Evolutionary conservation across 2,113 vertebrate species (phyloP).

Genomic region (Telmatochromis brichardi): DNA sequence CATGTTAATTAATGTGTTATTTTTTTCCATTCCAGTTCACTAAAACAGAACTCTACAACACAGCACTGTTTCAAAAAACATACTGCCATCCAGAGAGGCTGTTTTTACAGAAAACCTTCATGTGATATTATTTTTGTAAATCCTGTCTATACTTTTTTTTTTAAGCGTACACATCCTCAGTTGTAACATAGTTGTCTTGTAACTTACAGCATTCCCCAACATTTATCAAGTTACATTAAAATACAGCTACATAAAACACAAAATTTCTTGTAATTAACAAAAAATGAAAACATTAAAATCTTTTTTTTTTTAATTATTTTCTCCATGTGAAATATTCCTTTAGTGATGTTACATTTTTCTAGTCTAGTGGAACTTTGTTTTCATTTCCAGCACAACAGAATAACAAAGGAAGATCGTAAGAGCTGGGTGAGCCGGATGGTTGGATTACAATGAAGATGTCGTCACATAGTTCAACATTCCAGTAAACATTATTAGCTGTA

Average conservation of each 20-base stretch:
- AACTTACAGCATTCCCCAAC: neutral
- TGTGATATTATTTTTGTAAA: neutral
- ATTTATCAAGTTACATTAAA: neutral
- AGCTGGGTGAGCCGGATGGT: neutral
- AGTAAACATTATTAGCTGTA: neutral
- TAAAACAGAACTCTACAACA: constrained; percentile 21
- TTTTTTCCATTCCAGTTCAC: neutral
- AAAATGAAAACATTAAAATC: neutral
- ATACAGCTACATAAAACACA: neutral
- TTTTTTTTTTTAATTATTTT: neutral
- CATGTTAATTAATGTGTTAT: neutral
- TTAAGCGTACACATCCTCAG: neutral
- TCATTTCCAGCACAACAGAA: neutral
- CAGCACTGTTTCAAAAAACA: neutral
- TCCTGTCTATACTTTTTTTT: neutral
- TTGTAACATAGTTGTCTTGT: neutral
- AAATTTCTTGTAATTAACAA: neutral
- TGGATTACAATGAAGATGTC: neutral
- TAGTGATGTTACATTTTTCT: neutral
- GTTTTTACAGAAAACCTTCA: neutral
- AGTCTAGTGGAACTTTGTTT: neutral
- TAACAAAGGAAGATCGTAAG: neutral
- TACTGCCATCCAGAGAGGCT: neutral
- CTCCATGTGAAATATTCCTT: neutral
- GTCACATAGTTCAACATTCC: neutral